phyloP scores from a whole-genome alignment of 2,113 vertebrate genomes.

The Clupea harengus region DNA sequence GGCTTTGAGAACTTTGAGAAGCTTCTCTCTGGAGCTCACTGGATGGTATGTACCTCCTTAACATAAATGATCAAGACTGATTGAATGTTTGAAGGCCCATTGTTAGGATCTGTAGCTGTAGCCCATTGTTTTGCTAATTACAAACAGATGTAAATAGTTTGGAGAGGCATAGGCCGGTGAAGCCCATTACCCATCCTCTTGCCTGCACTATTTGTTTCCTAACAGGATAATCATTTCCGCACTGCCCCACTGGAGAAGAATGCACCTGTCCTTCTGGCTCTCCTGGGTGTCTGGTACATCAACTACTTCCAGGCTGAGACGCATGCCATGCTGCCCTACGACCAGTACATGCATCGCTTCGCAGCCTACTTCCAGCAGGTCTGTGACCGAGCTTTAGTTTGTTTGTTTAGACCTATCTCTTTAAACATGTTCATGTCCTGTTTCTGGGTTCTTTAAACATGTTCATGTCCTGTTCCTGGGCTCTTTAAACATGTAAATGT shows the following conservation, averaged over 20 bases:
- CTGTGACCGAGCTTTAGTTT: constrained; percentile 7
- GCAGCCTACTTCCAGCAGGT: constrained; percentile 99
- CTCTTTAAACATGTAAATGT: neutral
- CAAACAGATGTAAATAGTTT: neutral
- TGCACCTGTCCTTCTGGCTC: constrained; percentile 82
- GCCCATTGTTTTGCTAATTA: neutral
- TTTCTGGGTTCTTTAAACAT: too few relatives aligned
- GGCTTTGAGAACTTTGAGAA: constrained; percentile 85
- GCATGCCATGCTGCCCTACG: constrained; percentile 91
- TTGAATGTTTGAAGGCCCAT: neutral
- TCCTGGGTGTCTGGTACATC: constrained; percentile 96
- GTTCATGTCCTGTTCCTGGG: neutral
- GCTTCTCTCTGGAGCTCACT: constrained; percentile 90
- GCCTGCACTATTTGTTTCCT: neutral
- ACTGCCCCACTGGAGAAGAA: constrained; percentile 88
- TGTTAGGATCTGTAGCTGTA: neutral
- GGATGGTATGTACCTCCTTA: constrained; percentile 84
- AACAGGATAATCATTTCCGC: constrained; percentile 90
- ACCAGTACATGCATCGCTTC: constrained; percentile 97
- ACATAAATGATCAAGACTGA: neutral
- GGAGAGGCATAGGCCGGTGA: neutral
- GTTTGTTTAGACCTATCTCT: too few relatives aligned
- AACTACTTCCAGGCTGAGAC: constrained; percentile 93
- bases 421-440: too few relatives aligned
- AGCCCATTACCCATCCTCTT: neutral